Evolutionary conservation across 2,797 vertebrate genomes (phyloP).

Genomic region (Orientallactaga sibirica): DNA sequence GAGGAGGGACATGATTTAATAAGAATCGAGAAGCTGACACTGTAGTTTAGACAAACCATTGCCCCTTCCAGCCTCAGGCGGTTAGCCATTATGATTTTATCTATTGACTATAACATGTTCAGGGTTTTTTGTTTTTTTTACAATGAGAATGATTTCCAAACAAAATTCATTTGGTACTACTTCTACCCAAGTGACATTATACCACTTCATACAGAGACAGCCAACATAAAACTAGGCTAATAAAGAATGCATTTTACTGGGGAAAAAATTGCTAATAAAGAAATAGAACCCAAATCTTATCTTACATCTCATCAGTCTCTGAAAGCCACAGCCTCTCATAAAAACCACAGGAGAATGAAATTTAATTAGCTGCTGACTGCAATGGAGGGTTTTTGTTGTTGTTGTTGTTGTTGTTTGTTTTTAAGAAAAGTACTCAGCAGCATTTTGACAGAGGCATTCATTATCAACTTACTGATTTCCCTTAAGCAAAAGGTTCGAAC

Average conservation of each 20-base stretch:
- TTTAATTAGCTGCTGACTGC: conserved; percentile 71
- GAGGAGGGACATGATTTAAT: conserved; percentile 44
- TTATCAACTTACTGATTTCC: conserved; percentile 56
- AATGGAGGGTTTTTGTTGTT: background rate
- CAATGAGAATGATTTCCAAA: background rate
- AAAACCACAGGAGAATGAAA: conserved; percentile 73
- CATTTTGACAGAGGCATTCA: conserved; percentile 49
- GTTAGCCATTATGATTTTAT: conserved; percentile 38
- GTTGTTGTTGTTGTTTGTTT: too few species aligned
- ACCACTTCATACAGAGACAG: background rate
- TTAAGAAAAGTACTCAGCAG: background rate
- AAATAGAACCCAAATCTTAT: conserved; percentile 60
- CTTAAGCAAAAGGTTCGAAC: conserved; percentile 39
- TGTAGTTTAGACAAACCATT: conserved; percentile 36
- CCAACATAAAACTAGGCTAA: conserved; percentile 26
- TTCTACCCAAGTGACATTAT: background rate
- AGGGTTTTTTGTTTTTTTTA: background rate
- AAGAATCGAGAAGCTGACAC: conserved; percentile 4
- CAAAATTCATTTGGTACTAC: background rate
- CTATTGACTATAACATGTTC: conserved; percentile 29
- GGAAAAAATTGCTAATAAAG: conserved; percentile 46
- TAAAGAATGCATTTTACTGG: conserved; percentile 34
- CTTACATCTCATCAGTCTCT: conserved; percentile 54
- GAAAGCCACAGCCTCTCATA: conserved; percentile 53
- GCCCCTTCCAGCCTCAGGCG: conserved; percentile 10